These are phyloP conservation scores for Microdon myrmicae DNA, from an alignment of 2,888 invertebrate genomes.

Conservation along the genomic window DNA sequence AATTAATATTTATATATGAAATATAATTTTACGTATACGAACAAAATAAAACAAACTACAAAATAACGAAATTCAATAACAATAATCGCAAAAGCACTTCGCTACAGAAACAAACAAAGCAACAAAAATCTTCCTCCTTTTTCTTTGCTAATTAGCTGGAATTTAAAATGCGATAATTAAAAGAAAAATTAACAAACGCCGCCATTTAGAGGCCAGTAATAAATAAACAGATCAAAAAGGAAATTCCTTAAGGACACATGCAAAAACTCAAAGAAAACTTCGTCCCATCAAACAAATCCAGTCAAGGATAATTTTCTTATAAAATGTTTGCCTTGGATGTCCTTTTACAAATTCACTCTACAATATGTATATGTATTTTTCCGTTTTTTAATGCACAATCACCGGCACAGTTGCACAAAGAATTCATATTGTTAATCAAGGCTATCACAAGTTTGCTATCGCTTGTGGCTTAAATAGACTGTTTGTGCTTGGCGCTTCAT, in stretches of 20 bases:
- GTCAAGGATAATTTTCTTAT: conserved; percentile 18
- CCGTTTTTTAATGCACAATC: conserved; percentile 58
- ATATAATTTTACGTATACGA: conserved; percentile 47
- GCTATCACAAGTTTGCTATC: conserved; percentile 44
- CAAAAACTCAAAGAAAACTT: conserved; percentile 19
- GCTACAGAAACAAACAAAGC: conserved; percentile 16
- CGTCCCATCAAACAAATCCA: background rate
- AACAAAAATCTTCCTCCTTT: conserved; percentile 13
- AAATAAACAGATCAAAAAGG: conserved; percentile 16
- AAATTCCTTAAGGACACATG: conserved; percentile 12
- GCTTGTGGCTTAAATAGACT: conserved; percentile 21
- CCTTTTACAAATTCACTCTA: background rate
- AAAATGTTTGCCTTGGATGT: background rate
- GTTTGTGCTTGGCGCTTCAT: conserved; percentile 7
- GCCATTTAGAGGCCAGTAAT: conserved; percentile 4
- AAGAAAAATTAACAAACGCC: conserved; percentile 19
- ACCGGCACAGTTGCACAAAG: conserved; percentile 56
- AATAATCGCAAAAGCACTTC: conserved; percentile 10
- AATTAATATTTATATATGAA: conserved; percentile 61
- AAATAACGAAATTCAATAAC: conserved; percentile 14
- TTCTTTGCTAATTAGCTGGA: conserved; percentile 52
- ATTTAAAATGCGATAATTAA: conserved; percentile 19
- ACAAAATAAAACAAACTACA: conserved; percentile 30
- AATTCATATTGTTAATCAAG: conserved; percentile 24
- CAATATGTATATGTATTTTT: conserved; percentile 1